Base-by-base conservation (phyloP, 2,113 vertebrate species). In the Phodopus roborovskii region DNA sequence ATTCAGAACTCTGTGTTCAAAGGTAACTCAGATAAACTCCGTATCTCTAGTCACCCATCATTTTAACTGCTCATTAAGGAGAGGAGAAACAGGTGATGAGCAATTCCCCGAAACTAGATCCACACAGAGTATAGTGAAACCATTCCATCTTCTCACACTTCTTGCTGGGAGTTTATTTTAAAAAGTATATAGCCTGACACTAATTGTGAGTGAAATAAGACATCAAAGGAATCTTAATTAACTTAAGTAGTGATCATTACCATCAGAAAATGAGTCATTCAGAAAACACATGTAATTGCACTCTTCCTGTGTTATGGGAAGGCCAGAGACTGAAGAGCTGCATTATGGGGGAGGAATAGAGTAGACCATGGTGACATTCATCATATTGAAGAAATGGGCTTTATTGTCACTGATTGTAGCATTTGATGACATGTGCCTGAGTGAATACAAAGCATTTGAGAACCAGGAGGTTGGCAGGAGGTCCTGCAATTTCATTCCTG, bases 151-250 rank as follows among this genome's bases (percentile, higher is more conserved):
- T 85, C 68, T 97, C 87, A 58, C 50, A 93, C 48, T 22, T n/a
- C n/a, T 45, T 74, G 48, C 70, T 94, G 92, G 15, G 74, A 96
- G 74, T 96, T 97, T 91, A 88, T 94, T 90, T 58, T 10, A 42
- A 75, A 73, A 86, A 10, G 70, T 24, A 92, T 81, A 87, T 13
- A 75, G 20, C 60, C 94, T 73, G 84, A 94, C 28, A 96, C 42
- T 96, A 96, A 97, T 95, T 95, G 81, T 94, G 92, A 96, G 81
- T 93, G 85, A 97, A 97, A 94, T 96, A 95, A 95, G 68, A 91
- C 95, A 95, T 97, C 93, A 97, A 97, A 97, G 97, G 88, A 93
- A 92, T 95, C 92, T 73, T 98, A 97, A 97, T 97, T 96, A 97
- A 19, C 81, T 96, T 98, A 97, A 97, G 92, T 95, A 94, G 84